Conservation (phyloP, 1,140 invertebrate genomes). For the Drosophila mayri region DNA sequence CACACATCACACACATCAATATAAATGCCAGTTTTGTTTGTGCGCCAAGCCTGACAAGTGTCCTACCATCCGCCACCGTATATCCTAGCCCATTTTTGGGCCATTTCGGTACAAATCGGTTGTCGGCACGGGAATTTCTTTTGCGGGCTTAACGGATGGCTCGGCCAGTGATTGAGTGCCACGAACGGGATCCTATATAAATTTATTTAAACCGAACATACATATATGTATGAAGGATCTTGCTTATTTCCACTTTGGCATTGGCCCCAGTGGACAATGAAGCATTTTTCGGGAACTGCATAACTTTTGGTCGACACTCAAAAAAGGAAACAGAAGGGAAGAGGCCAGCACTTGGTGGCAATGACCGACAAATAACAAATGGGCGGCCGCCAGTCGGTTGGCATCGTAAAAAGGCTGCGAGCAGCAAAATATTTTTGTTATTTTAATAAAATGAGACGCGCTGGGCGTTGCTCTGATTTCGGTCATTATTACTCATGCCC, state of each 20-base stretch:
- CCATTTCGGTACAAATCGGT: conserved; percentile 11
- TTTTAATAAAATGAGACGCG: conserved; percentile 69
- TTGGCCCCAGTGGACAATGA: conserved; percentile 55
- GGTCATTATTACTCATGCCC: conserved; percentile 54
- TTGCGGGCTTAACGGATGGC: conserved; percentile 7
- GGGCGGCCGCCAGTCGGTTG: conserved; percentile 7
- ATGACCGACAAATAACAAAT: conserved; percentile 65
- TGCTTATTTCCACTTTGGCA: not conserved
- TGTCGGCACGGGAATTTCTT: conserved; percentile 2
- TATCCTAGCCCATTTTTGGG: not conserved
- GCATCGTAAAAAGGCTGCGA: conserved; percentile 63
- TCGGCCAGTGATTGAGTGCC: conserved; percentile 31
- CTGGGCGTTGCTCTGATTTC: conserved; percentile 65
- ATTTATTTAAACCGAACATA: conserved; percentile 16
- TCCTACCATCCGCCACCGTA: conserved; percentile 28
- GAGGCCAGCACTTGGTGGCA: conserved; percentile 51
- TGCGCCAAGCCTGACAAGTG: conserved; percentile 49
- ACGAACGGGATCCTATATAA: conserved; percentile 2
- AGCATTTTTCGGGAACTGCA: conserved; percentile 29
- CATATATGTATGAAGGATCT: conserved; percentile 14
- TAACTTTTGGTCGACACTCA: conserved; percentile 34
- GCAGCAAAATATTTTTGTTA: conserved; percentile 77
- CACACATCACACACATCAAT: conserved; percentile 63
- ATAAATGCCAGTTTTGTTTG: conserved; percentile 68
- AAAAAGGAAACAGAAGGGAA: not conserved